Conservation (phyloP, 2,113 vertebrate species). For the Blennius ocellaris region DNA sequence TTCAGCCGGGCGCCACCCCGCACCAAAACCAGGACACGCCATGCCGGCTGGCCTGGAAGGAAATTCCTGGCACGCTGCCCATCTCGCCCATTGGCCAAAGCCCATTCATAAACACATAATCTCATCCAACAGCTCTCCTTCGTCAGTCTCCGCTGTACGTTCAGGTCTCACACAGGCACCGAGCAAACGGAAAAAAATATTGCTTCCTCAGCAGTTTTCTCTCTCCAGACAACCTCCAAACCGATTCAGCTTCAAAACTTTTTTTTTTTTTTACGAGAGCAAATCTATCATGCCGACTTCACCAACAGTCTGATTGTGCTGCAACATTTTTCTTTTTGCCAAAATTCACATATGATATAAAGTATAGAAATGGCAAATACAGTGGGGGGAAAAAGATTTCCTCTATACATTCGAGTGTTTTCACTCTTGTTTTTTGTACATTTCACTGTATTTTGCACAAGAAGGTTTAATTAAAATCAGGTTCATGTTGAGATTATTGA, state of each 20-base stretch:
- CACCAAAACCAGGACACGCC: constrained; percentile 58
- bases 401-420: too few species aligned
- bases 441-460: too few species aligned
- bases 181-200: neutral
- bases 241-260: constrained; percentile 7
- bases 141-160: neutral
- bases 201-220: neutral
- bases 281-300: neutral
- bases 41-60: constrained; percentile 71
- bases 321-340: neutral
- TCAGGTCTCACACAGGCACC: neutral
- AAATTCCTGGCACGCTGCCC: constrained; percentile 54
- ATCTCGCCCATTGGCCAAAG: constrained; percentile 14
- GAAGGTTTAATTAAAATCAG: too few species aligned
- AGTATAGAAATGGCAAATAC: too few species aligned
- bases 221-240: constrained; percentile 8
- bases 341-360: too few species aligned
- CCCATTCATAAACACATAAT: constrained; percentile 49
- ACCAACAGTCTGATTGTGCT: neutral
- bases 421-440: too few species aligned
- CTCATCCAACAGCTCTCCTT: constrained; percentile 26
- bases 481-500: too few species aligned
- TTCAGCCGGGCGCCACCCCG: constrained; percentile 52
- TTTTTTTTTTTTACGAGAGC: neutral
- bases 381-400: too few species aligned